A percentile compares a stretch with the other conserved stretches of the same genome.
These are phyloP conservation scores for Margarornis squamiger DNA, from an alignment of 2,797 vertebrate species.

Conservation along the genomic window DNA sequence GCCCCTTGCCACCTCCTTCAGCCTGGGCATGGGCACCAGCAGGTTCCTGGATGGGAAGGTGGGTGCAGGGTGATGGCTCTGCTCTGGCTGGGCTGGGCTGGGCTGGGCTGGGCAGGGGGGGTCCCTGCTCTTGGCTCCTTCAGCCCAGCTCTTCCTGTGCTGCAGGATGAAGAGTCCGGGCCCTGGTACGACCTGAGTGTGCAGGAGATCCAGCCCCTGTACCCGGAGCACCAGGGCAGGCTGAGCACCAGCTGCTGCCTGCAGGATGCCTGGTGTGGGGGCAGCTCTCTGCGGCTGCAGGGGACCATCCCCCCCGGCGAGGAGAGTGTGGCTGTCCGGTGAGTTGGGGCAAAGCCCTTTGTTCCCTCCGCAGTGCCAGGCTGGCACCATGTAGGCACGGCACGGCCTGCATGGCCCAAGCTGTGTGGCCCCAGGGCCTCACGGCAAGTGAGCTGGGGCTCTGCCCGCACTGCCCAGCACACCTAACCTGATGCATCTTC, in stretches of 20 bases:
- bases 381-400: neutral
- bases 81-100: neutral
- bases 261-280: constrained; percentile 87
- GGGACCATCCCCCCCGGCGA: constrained; percentile 77
- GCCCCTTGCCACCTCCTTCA: constrained; percentile 90
- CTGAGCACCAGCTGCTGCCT: constrained; percentile 82
- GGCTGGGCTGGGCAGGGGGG: too few species aligned
- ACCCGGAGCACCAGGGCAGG: constrained; percentile 66
- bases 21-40: constrained; percentile 88
- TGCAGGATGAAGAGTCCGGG: constrained; percentile 76
- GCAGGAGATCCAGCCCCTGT: constrained; percentile 89
- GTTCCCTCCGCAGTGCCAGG: neutral
- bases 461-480: neutral
- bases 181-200: constrained; percentile 88
- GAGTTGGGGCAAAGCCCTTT: neutral
- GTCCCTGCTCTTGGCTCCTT: rapidly evolving
- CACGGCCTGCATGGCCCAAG: rapidly evolving
- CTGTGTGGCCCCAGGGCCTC: rapidly evolving
- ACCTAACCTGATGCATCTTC: neutral
- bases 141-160: neutral
- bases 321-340: constrained; percentile 78
- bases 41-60: constrained; percentile 87
- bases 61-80: neutral
- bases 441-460: neutral
- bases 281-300: constrained; percentile 85